Evolutionary conservation across 2,113 vertebrate species (phyloP).

Genomic region (Hypanus sabinus): DNA sequence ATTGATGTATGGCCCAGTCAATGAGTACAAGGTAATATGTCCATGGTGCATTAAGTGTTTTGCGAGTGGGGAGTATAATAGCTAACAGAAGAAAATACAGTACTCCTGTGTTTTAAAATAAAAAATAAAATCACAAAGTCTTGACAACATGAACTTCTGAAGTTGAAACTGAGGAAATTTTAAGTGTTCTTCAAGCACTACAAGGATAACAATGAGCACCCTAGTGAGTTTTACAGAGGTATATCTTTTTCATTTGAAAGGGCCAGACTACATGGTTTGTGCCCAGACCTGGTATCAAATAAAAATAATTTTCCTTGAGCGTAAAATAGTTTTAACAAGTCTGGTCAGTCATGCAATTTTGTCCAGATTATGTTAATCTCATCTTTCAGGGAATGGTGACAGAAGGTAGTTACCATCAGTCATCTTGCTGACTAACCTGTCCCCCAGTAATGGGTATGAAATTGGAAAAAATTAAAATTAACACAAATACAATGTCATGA

Average conservation of each 20-base stretch:
- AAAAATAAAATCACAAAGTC: not conserved
- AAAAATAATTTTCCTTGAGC: not conserved
- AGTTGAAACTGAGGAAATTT: not conserved
- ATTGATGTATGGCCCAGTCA: not conserved
- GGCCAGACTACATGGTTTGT: not conserved
- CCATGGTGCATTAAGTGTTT: not conserved
- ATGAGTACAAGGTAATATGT: not conserved
- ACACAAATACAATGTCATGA: not conserved
- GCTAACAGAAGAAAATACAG: not conserved
- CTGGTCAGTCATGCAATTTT: not conserved
- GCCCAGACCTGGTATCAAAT: not conserved
- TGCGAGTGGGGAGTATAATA: not conserved
- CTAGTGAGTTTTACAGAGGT: not conserved
- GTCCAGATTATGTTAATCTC: not conserved
- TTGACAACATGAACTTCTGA: not conserved
- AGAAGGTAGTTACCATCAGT: not conserved
- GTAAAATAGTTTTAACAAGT: not conserved
- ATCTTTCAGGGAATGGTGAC: not conserved
- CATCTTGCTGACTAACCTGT: not conserved
- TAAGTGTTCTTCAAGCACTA: not conserved
- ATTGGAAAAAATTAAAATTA: not conserved
- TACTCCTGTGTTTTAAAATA: not conserved
- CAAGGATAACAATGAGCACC: not conserved
- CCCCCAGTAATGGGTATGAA: not conserved
- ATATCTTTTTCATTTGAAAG: not conserved